Base-by-base conservation (phyloP, 2,888 invertebrate genomes). In the Meandrusa payeni region DNA sequence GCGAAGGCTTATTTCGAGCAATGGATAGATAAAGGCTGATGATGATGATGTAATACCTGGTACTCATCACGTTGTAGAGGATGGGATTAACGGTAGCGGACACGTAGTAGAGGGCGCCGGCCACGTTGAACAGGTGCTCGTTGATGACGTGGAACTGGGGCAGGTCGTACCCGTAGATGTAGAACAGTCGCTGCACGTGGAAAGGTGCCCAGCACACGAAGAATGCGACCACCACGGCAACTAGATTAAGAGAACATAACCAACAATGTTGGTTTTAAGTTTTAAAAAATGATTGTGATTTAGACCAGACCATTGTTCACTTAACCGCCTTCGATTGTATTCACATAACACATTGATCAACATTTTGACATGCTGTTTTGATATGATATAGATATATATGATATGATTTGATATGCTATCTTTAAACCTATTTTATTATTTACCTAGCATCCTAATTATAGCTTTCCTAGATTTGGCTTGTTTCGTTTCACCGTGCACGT, bases 141-240 rank as follows among this genome's bases (percentile, higher is more conserved):
- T 95, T 95, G 62, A 94, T 89, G 43, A 71, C 57, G 62, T 90
- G 90, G 73, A 91, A 93, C 61, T 91, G 87, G 0, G 89, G 83
- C 52, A 89, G 86, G 5, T 89, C 70, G 61, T 89, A 86, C 1
- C 91, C 93, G 71, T 95, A 93, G 50, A 95, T 89, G 69, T 92
- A 94, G 70, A 96, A 91, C 23, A 98, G 85, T 10, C 98, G 89
- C 77, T 98, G 98, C 4, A 95, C 90, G 81, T 98, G 97, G 82
- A 97, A 98, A 3, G 98, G 98, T 0, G 95, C 95, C 97, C 97
- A 98, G 76, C 97, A 97, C 1, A 97, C 86, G 85, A 98, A 97
- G 88, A 98, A 98, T 17, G 95, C 94, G 19, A 97, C 90, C 32
- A 97, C 98, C n/a, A 98, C 97, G 2, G 95, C 95, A 59, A 95